phyloP scores from a whole-genome alignment of 2,888 invertebrate species.

The Bibio marci region DNA sequence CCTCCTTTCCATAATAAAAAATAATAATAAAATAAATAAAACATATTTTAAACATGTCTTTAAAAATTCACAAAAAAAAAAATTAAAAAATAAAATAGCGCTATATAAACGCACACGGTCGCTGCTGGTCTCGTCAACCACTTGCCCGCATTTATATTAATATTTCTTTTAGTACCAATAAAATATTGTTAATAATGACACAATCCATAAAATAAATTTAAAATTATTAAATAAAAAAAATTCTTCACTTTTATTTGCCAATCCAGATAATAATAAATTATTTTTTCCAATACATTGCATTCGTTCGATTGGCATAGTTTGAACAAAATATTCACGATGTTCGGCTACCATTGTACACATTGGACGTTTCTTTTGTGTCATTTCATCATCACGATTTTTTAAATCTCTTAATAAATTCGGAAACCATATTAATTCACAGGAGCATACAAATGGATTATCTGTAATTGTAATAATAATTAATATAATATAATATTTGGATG shows the following conservation, averaged over 20 bases:
- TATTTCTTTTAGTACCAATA: too few relatives aligned
- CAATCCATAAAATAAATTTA: too few relatives aligned
- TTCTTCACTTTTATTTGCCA: neutral
- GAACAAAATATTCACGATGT: constrained; percentile 67
- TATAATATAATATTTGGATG: neutral
- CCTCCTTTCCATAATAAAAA: too few relatives aligned
- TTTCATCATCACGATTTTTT: constrained; percentile 68
- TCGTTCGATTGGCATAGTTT: constrained; percentile 62
- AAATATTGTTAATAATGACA: too few relatives aligned
- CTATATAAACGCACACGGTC: too few relatives aligned
- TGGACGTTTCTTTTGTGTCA: constrained; percentile 74
- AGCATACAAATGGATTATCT: constrained; percentile 81
- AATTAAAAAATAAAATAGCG: too few relatives aligned
- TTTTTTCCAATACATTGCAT: constrained; percentile 70
- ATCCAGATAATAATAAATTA: constrained; percentile 23
- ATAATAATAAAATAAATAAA: too few relatives aligned
- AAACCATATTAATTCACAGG: constrained; percentile 81
- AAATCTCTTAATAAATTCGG: constrained; percentile 61
- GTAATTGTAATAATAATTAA: constrained; percentile 16
- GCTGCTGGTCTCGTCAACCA: too few relatives aligned
- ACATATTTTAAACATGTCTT: too few relatives aligned
- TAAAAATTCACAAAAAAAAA: too few relatives aligned
- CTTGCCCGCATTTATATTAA: too few relatives aligned
- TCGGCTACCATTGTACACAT: constrained; percentile 65
- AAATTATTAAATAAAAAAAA: too few relatives aligned